phyloP scores from a whole-genome alignment of 2,888 invertebrate species.

The Troides helena region DNA sequence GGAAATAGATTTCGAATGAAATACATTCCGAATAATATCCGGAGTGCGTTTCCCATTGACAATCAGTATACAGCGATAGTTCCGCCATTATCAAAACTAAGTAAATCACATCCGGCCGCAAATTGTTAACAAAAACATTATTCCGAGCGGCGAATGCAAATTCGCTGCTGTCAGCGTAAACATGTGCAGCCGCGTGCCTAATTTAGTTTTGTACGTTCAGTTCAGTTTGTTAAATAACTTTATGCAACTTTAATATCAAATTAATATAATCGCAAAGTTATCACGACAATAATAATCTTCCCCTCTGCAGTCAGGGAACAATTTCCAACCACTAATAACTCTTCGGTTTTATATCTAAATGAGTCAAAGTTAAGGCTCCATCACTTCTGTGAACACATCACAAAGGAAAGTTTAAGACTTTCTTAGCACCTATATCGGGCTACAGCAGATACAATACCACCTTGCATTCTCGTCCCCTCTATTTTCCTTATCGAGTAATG shows the following conservation, averaged over 20 bases:
- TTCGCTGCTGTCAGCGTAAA: conserved; percentile 21
- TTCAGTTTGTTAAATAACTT: conserved; percentile 13
- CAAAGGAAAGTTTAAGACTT: too few relatives aligned
- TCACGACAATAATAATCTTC: too few relatives aligned
- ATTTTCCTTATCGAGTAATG: too few relatives aligned
- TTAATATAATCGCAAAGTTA: not conserved
- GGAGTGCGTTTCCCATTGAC: not conserved
- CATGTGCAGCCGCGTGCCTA: conserved; percentile 18
- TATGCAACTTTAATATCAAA: not conserved
- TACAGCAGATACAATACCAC: too few relatives aligned
- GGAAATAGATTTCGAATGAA: not conserved
- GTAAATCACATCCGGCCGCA: conserved; percentile 8
- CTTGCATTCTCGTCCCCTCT: too few relatives aligned
- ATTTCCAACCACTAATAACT: too few relatives aligned
- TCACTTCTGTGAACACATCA: too few relatives aligned
- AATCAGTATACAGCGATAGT: conserved; percentile 1
- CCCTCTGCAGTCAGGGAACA: too few relatives aligned
- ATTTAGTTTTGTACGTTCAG: conserved; percentile 17
- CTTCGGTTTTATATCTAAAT: too few relatives aligned
- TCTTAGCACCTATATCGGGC: too few relatives aligned
- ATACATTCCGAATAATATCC: not conserved
- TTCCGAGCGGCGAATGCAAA: conserved; percentile 23
- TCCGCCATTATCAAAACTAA: not conserved
- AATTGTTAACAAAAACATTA: conserved; percentile 25
- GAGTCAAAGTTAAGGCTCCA: too few relatives aligned